These are phyloP conservation scores for Julus scanicus DNA, from an alignment of 2,888 invertebrate genomes.

Conservation along the genomic window DNA sequence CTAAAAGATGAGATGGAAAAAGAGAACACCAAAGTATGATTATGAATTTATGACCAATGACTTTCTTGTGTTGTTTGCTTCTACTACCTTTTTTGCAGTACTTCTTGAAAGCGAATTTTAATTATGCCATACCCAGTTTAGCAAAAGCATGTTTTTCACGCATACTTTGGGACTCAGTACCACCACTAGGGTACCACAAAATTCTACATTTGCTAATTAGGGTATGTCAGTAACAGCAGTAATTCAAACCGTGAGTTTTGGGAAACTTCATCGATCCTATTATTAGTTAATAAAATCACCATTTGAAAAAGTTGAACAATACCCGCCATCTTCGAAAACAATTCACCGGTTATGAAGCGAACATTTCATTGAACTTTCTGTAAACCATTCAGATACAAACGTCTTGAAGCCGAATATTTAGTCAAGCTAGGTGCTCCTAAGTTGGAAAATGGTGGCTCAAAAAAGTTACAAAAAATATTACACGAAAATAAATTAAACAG, in stretches of 20 bases:
- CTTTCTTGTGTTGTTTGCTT: not conserved
- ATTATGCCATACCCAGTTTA: not conserved
- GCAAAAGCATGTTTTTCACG: not conserved
- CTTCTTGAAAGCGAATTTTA: not conserved
- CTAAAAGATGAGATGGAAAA: slow-evolving; percentile 1
- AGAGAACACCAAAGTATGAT: not conserved
- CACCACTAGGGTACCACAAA: not conserved
- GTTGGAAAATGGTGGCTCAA: no score
- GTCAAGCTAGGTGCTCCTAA: no score
- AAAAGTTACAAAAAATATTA: no score
- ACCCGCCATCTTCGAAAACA: not conserved
- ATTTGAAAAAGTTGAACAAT: not conserved
- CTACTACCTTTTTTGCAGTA: not conserved
- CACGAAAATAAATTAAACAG: no score
- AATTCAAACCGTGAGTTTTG: not conserved
- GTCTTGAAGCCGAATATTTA: no score
- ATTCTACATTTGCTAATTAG: not conserved
- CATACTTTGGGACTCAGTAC: not conserved
- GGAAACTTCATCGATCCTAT: not conserved
- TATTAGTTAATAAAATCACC: not conserved
- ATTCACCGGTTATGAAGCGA: not conserved
- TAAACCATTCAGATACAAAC: no score
- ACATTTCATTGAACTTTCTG: no score
- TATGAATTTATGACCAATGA: not conserved
- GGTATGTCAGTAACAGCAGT: not conserved